Percentiles rank a stretch among this genome's conserved stretches.
Evolutionary conservation across 2,888 invertebrate genomes (phyloP).

Genomic region (Drosophila sordidula): DNA sequence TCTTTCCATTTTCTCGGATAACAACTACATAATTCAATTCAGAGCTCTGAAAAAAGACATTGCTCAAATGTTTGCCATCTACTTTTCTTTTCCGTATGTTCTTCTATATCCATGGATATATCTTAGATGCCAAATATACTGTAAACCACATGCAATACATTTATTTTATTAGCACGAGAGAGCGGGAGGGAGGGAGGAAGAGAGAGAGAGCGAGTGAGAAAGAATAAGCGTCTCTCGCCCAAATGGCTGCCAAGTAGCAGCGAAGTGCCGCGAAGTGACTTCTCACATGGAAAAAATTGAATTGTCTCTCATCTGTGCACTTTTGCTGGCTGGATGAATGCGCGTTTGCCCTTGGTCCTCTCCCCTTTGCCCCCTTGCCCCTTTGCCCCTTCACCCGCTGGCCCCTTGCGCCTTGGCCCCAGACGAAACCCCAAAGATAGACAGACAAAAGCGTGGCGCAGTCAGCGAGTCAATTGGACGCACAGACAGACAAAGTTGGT

Average conservation of each 20-base stretch:
- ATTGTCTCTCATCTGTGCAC: conserved; percentile 54
- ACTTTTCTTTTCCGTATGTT: conserved; percentile 5
- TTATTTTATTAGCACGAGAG: conserved; percentile 40
- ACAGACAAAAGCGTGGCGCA: conserved; percentile 43
- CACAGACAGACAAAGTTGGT: conserved; percentile 36
- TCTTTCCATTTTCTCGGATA: not conserved
- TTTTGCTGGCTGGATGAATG: conserved; percentile 52
- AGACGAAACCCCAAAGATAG: conserved; percentile 39
- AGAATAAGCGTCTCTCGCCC: conserved; percentile 1
- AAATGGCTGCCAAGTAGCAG: conserved; percentile 56
- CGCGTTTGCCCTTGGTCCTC: conserved; percentile 15
- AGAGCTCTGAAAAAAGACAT: conserved; percentile 1
- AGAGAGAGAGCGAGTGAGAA: too few relatives aligned
- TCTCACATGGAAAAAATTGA: conserved; percentile 65
- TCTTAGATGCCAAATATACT: conserved; percentile 22
- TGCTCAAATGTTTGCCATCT: conserved; percentile 15
- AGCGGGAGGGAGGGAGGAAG: not conserved
- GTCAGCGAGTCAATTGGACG: conserved; percentile 32
- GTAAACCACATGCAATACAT: conserved; percentile 43
- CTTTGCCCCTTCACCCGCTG: not conserved
- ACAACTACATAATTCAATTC: conserved; percentile 12
- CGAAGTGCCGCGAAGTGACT: conserved; percentile 54
- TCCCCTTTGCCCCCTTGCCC: not conserved
- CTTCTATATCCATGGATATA: conserved; percentile 2
- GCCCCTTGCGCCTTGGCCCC: conserved; percentile 17